Conservation (phyloP, 2,113 vertebrate genomes). For the Pithys albifrons region DNA sequence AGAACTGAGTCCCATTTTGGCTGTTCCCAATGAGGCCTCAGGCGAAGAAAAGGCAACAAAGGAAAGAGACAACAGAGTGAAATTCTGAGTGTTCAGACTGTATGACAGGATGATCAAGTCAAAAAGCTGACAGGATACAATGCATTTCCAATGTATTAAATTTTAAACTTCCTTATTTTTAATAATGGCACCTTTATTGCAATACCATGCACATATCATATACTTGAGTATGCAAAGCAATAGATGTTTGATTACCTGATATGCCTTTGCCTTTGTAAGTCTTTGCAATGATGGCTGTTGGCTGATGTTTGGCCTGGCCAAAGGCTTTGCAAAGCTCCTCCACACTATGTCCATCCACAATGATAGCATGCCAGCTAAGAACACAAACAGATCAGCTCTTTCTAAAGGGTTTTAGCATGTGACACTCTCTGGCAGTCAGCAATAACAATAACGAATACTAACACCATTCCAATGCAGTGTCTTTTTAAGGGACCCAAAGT, state of each 20-base stretch:
- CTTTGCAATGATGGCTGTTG: slow-evolving; percentile 93
- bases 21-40: not conserved
- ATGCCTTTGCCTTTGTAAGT: slow-evolving; percentile 95
- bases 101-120: not conserved
- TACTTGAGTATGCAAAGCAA: not conserved
- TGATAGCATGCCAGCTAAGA: slow-evolving; percentile 88
- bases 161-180: not conserved
- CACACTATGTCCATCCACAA: slow-evolving; percentile 95
- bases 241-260: slow-evolving; percentile 76
- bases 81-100: not conserved
- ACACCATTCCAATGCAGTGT: not conserved
- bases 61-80: not conserved
- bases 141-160: not conserved
- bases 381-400: slow-evolving; percentile 60
- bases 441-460: not conserved
- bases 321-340: slow-evolving; percentile 96
- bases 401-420: slow-evolving; percentile 41
- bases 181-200: not conserved
- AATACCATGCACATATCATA: not conserved
- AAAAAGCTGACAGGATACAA: not conserved
- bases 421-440: not conserved
- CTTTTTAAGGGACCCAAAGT: slow-evolving; percentile 10
- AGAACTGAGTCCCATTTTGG: not conserved
- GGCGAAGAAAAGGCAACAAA: not conserved
- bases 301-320: slow-evolving; percentile 88